Evolutionary conservation across 2,888 invertebrate species (phyloP), one percentile per base, ranked within the genome.

Genomic region (Lacanobia oleracea): DNA sequence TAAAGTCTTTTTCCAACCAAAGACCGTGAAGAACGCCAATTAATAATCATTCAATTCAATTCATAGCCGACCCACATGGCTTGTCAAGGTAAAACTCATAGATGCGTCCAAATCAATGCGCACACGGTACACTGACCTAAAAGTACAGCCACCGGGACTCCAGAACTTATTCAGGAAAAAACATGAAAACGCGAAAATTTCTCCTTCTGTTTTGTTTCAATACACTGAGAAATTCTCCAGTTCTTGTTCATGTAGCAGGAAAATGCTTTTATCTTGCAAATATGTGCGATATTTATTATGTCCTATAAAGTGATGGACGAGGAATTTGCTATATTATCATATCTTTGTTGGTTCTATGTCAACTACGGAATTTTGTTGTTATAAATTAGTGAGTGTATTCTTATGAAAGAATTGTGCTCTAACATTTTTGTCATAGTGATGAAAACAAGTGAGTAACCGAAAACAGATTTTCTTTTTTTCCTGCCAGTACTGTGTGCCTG

Each of bases 21-120:
- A 23, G 33, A 18, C 18, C 48, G 5, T 23, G 18, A 51, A 54
- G 50, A 54, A 54, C 37, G 33, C 33, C 66, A 72, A 77, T 83
- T 83, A 83, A 76, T 65, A 77, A 69, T 60, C 48, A 75, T 69
- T 72, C 33, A 67, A 79, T 71, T 72, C 43, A 66, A 71, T 83
- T 60, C 40, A 64, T 54, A 51, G 18, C 33, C 14, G 57, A 23
- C 43, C n/a, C 63, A 60, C 68, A 14, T 67, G 81, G 45, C 12
- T 62, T 51, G 71, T 83, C 81, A 86, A 81, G 81, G 78, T 45
- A 62, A 74, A 69, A 66, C 72, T 60, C 73, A 75, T 61, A 63
- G 67, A 61, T 73, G 74, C 84, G 72, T 81, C 78, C 63, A 72
- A 81, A 79, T 76, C 84, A 73, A 86, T 75, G 45, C 50, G 4